These are phyloP conservation scores for Oreochromis niloticus DNA, from an alignment of 2,113 vertebrate genomes.

Conservation along the genomic window DNA sequence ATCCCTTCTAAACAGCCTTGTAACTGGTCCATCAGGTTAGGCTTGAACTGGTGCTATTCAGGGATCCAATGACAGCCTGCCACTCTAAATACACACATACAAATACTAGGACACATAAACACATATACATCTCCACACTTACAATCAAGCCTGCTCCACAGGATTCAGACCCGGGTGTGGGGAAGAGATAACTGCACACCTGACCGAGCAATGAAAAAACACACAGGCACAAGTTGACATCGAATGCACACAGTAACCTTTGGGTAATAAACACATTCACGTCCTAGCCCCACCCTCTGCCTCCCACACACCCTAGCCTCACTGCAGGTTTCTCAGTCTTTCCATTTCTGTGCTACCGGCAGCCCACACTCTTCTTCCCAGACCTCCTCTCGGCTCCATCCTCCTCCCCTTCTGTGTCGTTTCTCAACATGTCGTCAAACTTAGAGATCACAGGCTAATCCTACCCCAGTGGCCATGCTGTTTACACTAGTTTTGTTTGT, in stretches of 20 bases:
- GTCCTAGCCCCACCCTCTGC: conserved; percentile 21
- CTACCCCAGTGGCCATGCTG: not conserved
- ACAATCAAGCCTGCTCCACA: conserved; percentile 48
- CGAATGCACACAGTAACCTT: conserved; percentile 43
- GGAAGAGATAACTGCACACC: conserved; percentile 48
- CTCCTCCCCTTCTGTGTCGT: not conserved
- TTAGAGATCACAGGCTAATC: conserved; percentile 24
- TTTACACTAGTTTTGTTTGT: conserved; percentile 18
- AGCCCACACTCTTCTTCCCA: conserved; percentile 31
- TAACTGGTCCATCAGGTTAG: conserved; percentile 73
- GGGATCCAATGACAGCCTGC: conserved; percentile 52
- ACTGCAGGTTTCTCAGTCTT: conserved; percentile 48
- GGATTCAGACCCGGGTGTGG: conserved; percentile 39
- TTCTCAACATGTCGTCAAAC: not conserved
- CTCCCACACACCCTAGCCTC: conserved; percentile 54
- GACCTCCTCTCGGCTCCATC: conserved; percentile 10
- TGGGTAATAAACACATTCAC: conserved; percentile 37
- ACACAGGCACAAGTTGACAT: conserved; percentile 37
- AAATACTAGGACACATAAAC: conserved; percentile 26
- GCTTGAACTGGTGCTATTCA: conserved; percentile 59
- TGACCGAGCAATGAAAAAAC: conserved; percentile 30
- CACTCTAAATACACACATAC: conserved; percentile 45
- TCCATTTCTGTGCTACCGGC: conserved; percentile 42
- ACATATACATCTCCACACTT: conserved; percentile 9
- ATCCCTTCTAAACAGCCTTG: conserved; percentile 15